Evolutionary conservation across 2,888 invertebrate genomes (phyloP), one percentile per base, ranked within the genome.

Genomic region (Coleophora deauratella): DNA sequence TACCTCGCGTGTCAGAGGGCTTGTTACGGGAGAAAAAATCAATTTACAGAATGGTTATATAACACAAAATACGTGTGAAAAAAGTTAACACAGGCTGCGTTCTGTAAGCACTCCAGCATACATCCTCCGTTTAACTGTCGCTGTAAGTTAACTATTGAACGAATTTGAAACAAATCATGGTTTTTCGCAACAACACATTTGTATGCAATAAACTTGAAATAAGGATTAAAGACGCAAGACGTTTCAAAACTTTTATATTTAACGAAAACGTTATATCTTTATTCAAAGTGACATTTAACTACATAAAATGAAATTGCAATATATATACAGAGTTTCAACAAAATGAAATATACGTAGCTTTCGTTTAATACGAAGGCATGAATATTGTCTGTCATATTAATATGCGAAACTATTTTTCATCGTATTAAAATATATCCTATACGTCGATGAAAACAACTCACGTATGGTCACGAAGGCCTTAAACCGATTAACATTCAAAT

Each of bases 1-100:
- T 45, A 47, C 42, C 54, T 63, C 59, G 50, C 62, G 60, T 72
- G 72, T 73, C 69, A 70, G 70, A 62, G 66, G 55, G 54, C 46
- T 46, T 45, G 57, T 62, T 60, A 61, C 59, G 59, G 34, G 37
- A 27, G 38, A 41, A 12, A 33, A 39, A 35, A 44, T 38, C 38
- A 34, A 40, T 41, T 35, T 44, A 9, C 35, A 12, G 35, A 8
- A 35, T 41, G 38, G 44, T 44, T 45, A 39, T 42, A 37, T 39
- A 39, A 45, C 34, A 33, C 43, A 21, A 21, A 21, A 21, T 21
- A 21, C 21, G 21, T 21, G 21, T 6, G 21, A 21, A 40, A 35
- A 40, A 34, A n/a, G 13, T 10, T 15, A 15, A 34, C 40, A 30
- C 11, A 40, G 21, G 21, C 21, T 21, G 21, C 21, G 21, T 21